Conservation (phyloP, 2,113 vertebrate species). For the Sisor rabdophorus region DNA sequence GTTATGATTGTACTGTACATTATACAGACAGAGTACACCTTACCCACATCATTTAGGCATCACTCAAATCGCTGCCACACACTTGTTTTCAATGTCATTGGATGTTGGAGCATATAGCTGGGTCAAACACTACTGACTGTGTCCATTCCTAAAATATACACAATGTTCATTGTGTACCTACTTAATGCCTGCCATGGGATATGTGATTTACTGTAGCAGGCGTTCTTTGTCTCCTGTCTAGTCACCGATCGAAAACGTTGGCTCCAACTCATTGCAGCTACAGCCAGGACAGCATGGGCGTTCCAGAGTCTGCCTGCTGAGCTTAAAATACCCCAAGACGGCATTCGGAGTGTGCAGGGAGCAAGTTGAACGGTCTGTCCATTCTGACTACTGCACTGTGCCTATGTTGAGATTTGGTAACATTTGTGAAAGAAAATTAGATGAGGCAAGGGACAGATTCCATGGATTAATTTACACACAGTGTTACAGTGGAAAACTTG, state of each 20-base stretch:
- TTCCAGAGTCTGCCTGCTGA: slow-evolving; percentile 26
- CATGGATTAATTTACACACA: slow-evolving; percentile 31
- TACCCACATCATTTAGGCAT: too few relatives aligned
- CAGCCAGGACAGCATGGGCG: slow-evolving; percentile 39
- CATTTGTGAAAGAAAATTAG: background rate
- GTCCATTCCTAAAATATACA: background rate
- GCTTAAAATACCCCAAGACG: slow-evolving; percentile 46
- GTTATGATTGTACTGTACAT: too few relatives aligned
- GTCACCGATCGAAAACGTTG: background rate
- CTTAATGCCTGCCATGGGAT: background rate
- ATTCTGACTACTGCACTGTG: slow-evolving; percentile 27
- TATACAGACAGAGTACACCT: too few relatives aligned
- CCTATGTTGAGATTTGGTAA: slow-evolving; percentile 8
- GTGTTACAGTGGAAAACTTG: background rate
- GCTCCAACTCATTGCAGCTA: slow-evolving; percentile 29
- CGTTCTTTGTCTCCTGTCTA: background rate
- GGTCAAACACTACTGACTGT: background rate
- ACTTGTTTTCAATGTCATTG: too few relatives aligned
- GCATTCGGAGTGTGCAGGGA: slow-evolving; percentile 35
- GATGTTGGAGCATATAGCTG: background rate
- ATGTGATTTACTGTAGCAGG: background rate
- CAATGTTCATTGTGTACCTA: background rate
- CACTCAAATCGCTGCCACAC: too few relatives aligned
- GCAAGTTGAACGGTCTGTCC: slow-evolving; percentile 38
- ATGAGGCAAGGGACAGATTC: slow-evolving; percentile 8